Evolutionary conservation across 37 sponge, comb jelly and placozoan species (phyloP).

Genomic region (Crambe crambe): DNA sequence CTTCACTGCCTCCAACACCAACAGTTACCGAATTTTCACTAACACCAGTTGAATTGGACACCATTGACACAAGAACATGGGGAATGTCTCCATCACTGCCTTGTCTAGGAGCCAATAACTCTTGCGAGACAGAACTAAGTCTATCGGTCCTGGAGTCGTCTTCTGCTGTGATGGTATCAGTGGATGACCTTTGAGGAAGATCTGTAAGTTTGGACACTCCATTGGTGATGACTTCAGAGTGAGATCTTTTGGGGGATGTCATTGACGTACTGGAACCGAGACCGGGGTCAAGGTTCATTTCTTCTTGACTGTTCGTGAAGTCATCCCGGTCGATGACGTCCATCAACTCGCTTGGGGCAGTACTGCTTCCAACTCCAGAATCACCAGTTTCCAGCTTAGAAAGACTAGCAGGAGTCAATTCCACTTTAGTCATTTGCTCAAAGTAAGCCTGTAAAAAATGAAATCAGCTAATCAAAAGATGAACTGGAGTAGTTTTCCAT

Average conservation of each 20-base stretch:
- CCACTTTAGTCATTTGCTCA: neutral
- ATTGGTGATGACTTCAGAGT: neutral
- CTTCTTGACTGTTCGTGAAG: constrained; percentile 14
- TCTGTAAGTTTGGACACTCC: too few species aligned
- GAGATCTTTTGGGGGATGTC: neutral
- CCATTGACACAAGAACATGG: too few species aligned
- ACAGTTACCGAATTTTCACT: too few species aligned
- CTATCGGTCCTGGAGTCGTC: neutral
- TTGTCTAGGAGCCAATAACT: too few species aligned
- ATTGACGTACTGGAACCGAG: neutral
- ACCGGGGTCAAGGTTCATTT: constrained; percentile 5
- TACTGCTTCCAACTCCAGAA: constrained; percentile 38
- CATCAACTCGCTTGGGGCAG: constrained; percentile 10
- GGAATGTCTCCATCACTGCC: too few species aligned
- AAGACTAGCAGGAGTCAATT: too few species aligned
- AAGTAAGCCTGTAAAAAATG: constrained; percentile 10
- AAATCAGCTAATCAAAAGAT: neutral
- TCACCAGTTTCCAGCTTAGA: constrained; percentile 38
- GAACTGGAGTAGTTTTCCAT: neutral
- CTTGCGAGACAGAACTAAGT: neutral
- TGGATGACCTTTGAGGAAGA: neutral
- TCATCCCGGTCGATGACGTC: neutral
- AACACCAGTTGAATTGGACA: too few species aligned
- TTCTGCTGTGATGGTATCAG: neutral
- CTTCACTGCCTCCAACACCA: too few species aligned